These are phyloP conservation scores for Agrenia bidenticulata DNA, from an alignment of 2,888 invertebrate genomes.

Conservation along the genomic window DNA sequence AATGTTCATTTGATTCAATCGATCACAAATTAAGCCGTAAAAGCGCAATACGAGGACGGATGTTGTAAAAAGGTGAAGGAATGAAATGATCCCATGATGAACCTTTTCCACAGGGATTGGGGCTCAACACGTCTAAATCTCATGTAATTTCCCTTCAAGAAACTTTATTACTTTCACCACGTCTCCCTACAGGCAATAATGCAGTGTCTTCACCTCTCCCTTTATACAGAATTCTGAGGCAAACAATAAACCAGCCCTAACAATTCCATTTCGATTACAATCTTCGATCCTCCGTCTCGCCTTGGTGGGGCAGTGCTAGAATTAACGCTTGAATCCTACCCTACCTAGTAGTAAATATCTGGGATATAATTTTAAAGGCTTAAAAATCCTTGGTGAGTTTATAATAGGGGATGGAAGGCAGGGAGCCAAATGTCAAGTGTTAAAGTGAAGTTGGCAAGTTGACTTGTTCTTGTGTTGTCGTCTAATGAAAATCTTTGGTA, in stretches of 20 bases:
- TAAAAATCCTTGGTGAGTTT: neutral
- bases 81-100: slow-evolving; percentile 19
- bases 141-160: slow-evolving; percentile 12
- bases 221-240: neutral
- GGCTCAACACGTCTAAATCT: slow-evolving; percentile 18
- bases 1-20: slow-evolving; percentile 28
- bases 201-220: neutral
- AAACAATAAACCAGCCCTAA: neutral
- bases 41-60: neutral
- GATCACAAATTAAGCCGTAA: slow-evolving; percentile 23
- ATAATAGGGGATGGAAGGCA: neutral
- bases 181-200: neutral
- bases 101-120: slow-evolving; percentile 7
- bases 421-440: slow-evolving; percentile 3
- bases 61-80: slow-evolving; percentile 9
- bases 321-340: too few species aligned
- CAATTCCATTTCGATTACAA: too few species aligned
- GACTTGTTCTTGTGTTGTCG: neutral
- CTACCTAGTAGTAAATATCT: too few species aligned
- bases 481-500: slow-evolving; percentile 2
- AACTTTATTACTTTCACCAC: slow-evolving; percentile 14
- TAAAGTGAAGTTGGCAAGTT: slow-evolving; percentile 1
- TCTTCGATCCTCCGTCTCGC: too few species aligned
- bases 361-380: too few species aligned
- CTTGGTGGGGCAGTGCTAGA: too few species aligned